Evolutionary conservation across 2,113 vertebrate species (phyloP), one percentile per base, ranked within the genome.

Genomic region (Tychaedon coryphoeus): DNA sequence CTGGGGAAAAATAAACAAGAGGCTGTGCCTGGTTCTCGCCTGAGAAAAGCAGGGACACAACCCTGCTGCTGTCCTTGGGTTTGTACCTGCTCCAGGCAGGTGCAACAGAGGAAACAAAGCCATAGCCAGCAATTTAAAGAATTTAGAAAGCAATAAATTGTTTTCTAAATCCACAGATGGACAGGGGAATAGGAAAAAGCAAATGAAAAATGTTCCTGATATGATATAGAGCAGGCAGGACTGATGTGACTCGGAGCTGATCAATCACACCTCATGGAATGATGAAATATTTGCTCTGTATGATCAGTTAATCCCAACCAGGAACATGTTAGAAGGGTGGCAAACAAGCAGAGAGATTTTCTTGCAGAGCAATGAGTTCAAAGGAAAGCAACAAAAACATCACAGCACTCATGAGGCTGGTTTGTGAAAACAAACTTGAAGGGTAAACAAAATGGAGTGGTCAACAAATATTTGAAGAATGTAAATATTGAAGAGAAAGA

Each of bases 381-480:
- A 80, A 92, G 64, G 38, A 88, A 64, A 86, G 51, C 51, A 90
- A 71, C 34, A 48, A 88, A 94, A 93, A 25, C 36, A 88, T 40
- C 64, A 22, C 2, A 4, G 33, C 54, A 83, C 77, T 66, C 74
- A 72, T 3, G 34, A 82, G 60, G 88, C 34, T 93, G 12, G 7
- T 64, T 87, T 71, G 57, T 13, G 29, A 69, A 72, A 90, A 79
- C 45, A 88, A 91, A 88, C 51, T 65, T 13, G 23, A 70, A 90
- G 79, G 72, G 36, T 42, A 85, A 97, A 92, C 82, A 76, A 69
- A 92, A 66, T 67, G 38, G 72, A 92, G 47, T 3, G 23, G 83
- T 58, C 86, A 94, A 94, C 86, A 96, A 93, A 83, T 80, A 93
- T 95, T 31, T 80, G 79, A 96, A 40, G 79, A 93, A 88, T 83